phyloP scores from a whole-genome alignment of 2,113 vertebrate genomes.

The Heteronetta atricapilla region DNA sequence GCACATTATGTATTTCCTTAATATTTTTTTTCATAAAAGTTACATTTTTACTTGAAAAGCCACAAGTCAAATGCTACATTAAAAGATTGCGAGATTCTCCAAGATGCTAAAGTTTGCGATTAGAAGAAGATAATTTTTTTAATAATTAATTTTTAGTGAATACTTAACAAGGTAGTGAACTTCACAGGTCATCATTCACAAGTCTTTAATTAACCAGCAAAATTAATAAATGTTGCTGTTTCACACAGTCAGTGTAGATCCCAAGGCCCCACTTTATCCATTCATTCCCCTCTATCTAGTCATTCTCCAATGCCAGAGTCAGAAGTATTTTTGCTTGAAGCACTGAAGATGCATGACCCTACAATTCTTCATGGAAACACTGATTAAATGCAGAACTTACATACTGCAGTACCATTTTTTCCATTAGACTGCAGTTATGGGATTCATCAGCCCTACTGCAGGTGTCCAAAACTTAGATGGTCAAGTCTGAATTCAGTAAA shows the following conservation, averaged over 20 bases:
- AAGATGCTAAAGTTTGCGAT: not conserved
- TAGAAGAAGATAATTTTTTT: not conserved
- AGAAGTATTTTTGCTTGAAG: not conserved
- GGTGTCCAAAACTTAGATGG: not conserved
- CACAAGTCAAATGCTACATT: not conserved
- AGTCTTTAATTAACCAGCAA: not conserved
- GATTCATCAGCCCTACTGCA: not conserved
- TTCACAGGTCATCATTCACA: not conserved
- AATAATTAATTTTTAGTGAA: too few relatives aligned
- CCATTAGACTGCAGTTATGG: not conserved
- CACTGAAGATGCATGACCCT: not conserved
- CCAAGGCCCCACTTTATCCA: not conserved
- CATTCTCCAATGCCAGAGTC: not conserved
- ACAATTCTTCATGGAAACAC: rapidly evolving
- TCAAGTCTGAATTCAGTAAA: not conserved
- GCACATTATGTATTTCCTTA: not conserved
- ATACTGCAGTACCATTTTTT: not conserved
- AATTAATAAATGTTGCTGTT: not conserved
- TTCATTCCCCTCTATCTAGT: not conserved
- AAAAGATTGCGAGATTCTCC: not conserved
- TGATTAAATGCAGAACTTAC: not conserved
- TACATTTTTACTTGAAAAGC: not conserved
- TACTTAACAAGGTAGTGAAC: not conserved
- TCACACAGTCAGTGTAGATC: not conserved
- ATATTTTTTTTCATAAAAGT: not conserved